Base-by-base conservation (phyloP, 2,113 vertebrate species). In the Anser brachyrhynchus region DNA sequence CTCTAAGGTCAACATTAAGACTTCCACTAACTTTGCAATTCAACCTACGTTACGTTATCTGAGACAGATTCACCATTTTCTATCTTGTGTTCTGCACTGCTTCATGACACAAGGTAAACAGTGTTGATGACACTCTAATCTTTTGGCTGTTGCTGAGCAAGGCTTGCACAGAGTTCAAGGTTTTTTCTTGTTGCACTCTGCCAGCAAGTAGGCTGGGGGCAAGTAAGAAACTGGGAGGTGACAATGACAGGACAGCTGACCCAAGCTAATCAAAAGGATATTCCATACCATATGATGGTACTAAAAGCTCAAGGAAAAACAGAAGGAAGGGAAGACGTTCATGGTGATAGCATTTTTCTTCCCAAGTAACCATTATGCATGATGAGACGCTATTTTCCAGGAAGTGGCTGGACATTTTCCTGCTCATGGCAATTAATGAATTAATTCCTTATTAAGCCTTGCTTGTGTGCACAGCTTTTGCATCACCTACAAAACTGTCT, bases 151-250 rank as follows among this genome's bases (percentile, higher is more conserved):
- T 28, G 29, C 21, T 62, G 37, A 71, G 33, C 15, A 74, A 73
- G 39, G 11, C 14, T 77, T 59, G 23, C 2, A 6, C 33, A 67
- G 61, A 51, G 62, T 11, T 15, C 0, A 0, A 76, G 13, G 9
- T 6, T 49, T 81, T 44, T 13, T 39, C 51, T 66, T 70, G 35
- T 25, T 26, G 13, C 23, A 4, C 16, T 88, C 52, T 79, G 43
- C 6, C 67, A 90, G 67, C 9, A 55, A 57, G 54, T 5, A 52
- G 18, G n/a, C 19, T 61, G 19, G 7, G 11, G 11, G 1, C 7
- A 28, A 78, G 37, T 13, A 41, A 90, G 66, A 75, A 72, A 65
- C 3, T 1, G 0, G 20, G 66, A 64, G 37, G 3, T 59, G 22
- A 51, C 8, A 14, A 7, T 76, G 17, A 7, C 66, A 64, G 39